phyloP scores from a whole-genome alignment of 2,888 invertebrate genomes.

The Leptothorax acervorum region DNA sequence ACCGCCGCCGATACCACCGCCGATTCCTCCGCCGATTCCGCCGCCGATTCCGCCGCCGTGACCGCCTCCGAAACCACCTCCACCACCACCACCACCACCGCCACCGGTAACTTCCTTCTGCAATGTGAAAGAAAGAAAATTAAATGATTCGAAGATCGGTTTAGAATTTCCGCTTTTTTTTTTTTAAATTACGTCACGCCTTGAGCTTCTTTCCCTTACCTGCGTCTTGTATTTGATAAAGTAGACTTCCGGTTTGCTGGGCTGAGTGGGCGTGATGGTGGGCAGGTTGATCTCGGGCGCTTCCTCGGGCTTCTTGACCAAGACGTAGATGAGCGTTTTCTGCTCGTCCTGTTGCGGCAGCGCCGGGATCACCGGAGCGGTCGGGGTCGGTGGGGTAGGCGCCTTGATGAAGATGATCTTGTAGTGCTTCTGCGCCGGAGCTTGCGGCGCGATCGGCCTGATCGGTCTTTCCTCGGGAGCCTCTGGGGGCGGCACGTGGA shows the following conservation, averaged over 20 bases:
- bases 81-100: constrained; percentile 70
- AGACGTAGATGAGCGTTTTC: constrained; percentile 95
- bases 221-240: constrained; percentile 94
- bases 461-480: constrained; percentile 89
- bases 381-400: constrained; percentile 93
- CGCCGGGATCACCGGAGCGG: constrained; percentile 92
- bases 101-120: constrained; percentile 79
- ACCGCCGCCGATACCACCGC: constrained; percentile 78
- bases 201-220: constrained; percentile 73
- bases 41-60: constrained; percentile 65
- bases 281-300: constrained; percentile 93
- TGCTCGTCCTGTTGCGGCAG: constrained; percentile 93
- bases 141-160: background rate
- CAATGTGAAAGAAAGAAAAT: constrained; percentile 33
- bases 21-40: constrained; percentile 74
- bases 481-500: constrained; percentile 96
- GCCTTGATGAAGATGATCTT: constrained; percentile 98
- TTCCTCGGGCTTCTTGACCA: constrained; percentile 95
- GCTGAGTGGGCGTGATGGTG: constrained; percentile 92
- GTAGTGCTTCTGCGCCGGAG: constrained; percentile 94
- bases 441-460: constrained; percentile 89
- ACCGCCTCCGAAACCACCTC: constrained; percentile 60
- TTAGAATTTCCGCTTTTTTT: background rate
- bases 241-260: constrained; percentile 96
- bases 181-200: too few relatives aligned